Evolutionary conservation across 2,888 invertebrate genomes (phyloP), one percentile per base, ranked within the genome.

Genomic region (Ecliptopera silaceata): DNA sequence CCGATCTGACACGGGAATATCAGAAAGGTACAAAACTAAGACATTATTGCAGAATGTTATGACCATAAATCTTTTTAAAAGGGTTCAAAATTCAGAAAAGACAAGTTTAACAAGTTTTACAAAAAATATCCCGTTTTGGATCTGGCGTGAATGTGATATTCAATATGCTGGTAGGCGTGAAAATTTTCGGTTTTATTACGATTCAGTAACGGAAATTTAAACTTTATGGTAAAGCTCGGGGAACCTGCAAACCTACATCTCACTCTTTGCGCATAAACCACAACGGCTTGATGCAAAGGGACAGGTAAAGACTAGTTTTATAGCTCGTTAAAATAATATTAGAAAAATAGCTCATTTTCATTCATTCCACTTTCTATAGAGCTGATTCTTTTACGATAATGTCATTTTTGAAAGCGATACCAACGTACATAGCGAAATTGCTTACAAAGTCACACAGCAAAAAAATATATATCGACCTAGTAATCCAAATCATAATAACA

Each of bases 21-120:
- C 46, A 36, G 46, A 41, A 52, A 39, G 29, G n/a, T 47, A 34
- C 43, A 47, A 51, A 46, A 38, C 38, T 36, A 22, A 38, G 32
- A 39, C 8, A 48, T 48, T 52, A 53, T 53, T 49, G 34, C 36
- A 18, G 20, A 8, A 26, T 4, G 20, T 20, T 20, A 20, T 20
- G 20, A 4, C 20, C 4, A 22, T 48, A 26, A 32, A 49, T 52
- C 10, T 49, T 38, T 52, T 43, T 31, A 32, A 50, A 55, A 57
- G 54, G 54, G 46, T 61, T 54, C n/a, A 20, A 41, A 36, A 53
- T 53, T 57, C 53, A 43, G 61, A 43, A 15, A 29, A 61, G n/a
- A 65, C 65, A 13, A 52, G 63, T 65, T 59, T 52, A 38, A 36
- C 43, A 45, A n/a, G 26, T 26, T 26, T 20, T 26, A 26, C 26